Conservation (phyloP, 2,797 vertebrate genomes). For the Brotula barbata region DNA sequence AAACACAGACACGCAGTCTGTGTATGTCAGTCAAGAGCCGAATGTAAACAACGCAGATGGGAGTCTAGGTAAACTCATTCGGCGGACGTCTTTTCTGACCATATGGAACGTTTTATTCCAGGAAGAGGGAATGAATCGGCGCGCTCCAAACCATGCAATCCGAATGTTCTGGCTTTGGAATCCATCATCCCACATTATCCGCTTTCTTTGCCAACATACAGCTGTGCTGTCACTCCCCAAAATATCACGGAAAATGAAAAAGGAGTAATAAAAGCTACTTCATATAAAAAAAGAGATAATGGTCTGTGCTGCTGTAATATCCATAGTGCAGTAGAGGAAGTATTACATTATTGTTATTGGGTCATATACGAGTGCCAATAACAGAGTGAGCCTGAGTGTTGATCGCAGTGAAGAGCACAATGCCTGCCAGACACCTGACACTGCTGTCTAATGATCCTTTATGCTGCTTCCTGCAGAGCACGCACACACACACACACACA, state of each 20-base stretch:
- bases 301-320: slow-evolving; percentile 42
- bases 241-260: slow-evolving; percentile 33
- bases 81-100: slow-evolving; percentile 35
- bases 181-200: slow-evolving; percentile 12
- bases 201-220: slow-evolving; percentile 9
- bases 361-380: slow-evolving; percentile 47
- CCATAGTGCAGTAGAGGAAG: slow-evolving; percentile 15
- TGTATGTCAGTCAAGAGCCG: neutral
- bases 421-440: slow-evolving; percentile 50
- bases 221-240: slow-evolving; percentile 8
- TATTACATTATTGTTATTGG: slow-evolving; percentile 55
- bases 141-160: slow-evolving; percentile 21
- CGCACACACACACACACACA: slow-evolving; percentile 7
- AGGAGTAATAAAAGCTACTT: slow-evolving; percentile 42
- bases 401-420: slow-evolving; percentile 35
- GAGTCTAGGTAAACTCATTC: slow-evolving; percentile 26
- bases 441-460: slow-evolving; percentile 46
- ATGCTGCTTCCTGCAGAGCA: slow-evolving; percentile 6
- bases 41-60: slow-evolving; percentile 8
- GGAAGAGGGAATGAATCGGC: neutral
- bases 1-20: neutral
- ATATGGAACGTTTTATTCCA: neutral
- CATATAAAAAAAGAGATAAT: slow-evolving; percentile 42
- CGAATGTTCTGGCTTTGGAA: slow-evolving; percentile 28
- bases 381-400: slow-evolving; percentile 31